These are phyloP conservation scores for Sesamia inferens DNA, from an alignment of 2,888 invertebrate genomes.

Conservation along the genomic window DNA sequence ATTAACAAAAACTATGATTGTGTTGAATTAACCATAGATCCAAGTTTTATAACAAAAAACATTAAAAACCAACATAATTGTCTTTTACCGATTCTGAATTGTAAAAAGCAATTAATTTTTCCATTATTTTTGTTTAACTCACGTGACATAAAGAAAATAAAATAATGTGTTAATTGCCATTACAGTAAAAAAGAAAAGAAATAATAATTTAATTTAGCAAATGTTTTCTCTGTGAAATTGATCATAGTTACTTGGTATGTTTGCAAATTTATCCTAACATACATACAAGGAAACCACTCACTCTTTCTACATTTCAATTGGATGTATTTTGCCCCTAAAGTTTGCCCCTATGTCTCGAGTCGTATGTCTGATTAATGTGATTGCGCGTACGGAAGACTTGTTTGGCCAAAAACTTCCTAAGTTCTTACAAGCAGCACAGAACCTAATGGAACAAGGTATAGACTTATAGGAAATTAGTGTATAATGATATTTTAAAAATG, in stretches of 20 bases:
- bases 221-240: background rate
- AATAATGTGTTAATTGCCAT: background rate
- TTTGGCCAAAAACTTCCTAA: too few relatives aligned
- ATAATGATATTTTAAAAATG: too few relatives aligned
- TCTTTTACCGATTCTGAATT: background rate
- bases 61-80: background rate
- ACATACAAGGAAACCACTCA: background rate
- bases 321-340: too few relatives aligned
- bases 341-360: too few relatives aligned
- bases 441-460: too few relatives aligned
- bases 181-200: background rate
- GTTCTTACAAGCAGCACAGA: too few relatives aligned
- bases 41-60: too few relatives aligned
- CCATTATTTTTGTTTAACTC: background rate
- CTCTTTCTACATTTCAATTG: background rate
- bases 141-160: background rate
- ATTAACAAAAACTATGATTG: background rate
- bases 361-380: too few relatives aligned
- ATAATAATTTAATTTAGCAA: background rate
- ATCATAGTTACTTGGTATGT: background rate
- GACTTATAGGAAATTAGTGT: too few relatives aligned
- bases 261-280: slow-evolving; percentile 2
- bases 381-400: too few relatives aligned
- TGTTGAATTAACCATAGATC: background rate
- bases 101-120: background rate